Conservation (phyloP, 2,797 vertebrate species). For the Sebastes itinus region DNA sequence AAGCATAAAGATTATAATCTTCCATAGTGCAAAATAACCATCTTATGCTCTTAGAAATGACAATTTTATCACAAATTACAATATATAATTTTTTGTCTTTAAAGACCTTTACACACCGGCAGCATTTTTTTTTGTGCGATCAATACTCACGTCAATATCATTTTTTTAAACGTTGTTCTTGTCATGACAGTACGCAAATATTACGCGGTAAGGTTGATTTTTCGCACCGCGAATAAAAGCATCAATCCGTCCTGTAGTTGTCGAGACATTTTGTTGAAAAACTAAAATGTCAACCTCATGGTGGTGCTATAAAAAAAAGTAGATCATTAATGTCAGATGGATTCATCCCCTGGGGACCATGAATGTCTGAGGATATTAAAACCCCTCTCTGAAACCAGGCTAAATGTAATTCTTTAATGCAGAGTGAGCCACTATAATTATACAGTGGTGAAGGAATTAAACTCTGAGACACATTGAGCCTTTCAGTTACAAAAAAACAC, state of each 20-base stretch:
- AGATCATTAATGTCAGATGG: too few species aligned
- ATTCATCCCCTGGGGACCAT: not conserved
- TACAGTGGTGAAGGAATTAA: not conserved
- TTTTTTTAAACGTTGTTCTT: too few species aligned
- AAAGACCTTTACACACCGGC: too few species aligned
- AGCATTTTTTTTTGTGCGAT: too few species aligned
- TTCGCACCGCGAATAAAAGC: fast-evolving
- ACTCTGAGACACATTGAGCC: not conserved
- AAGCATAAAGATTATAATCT: not conserved
- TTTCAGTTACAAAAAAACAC: not conserved
- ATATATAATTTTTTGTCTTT: not conserved
- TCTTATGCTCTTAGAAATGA: not conserved
- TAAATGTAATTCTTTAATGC: not conserved
- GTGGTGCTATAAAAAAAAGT: too few species aligned
- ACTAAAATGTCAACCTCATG: not conserved
- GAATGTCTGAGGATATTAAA: not conserved
- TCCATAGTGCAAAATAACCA: not conserved
- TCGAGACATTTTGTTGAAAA: too few species aligned
- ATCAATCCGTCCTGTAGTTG: too few species aligned
- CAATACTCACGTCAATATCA: too few species aligned
- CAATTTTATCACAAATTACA: not conserved
- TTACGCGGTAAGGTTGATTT: too few species aligned
- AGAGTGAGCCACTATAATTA: not conserved
- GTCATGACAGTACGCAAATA: too few species aligned
- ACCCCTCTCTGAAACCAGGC: not conserved